These are phyloP conservation scores for Mormoops blainvillei DNA, from an alignment of 2,113 vertebrate species.

Conservation along the genomic window DNA sequence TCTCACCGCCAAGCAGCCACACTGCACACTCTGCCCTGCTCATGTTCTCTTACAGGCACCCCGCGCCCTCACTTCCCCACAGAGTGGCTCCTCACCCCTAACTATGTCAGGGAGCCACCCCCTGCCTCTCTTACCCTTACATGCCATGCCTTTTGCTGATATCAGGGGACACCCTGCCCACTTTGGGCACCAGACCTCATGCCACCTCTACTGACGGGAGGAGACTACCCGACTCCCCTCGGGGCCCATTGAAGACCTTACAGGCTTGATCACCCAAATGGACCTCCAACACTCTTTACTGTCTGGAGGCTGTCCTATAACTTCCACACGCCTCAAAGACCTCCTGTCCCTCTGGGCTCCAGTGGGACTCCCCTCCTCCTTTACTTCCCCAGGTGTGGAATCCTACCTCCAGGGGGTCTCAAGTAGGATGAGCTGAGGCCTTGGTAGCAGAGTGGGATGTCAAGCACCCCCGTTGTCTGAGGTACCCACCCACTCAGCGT, in stretches of 20 bases:
- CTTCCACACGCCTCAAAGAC: background rate
- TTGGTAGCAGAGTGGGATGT: background rate
- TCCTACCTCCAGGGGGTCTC: background rate
- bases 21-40: no score
- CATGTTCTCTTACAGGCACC: background rate
- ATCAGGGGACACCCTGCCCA: background rate
- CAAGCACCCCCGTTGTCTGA: background rate
- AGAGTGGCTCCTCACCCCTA: background rate
- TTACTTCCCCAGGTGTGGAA: background rate
- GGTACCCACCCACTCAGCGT: background rate
- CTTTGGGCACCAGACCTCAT: background rate
- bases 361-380: background rate
- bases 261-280: background rate
- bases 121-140: background rate
- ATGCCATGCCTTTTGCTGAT: background rate
- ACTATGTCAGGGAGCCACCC: background rate
- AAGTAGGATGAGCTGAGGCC: background rate
- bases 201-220: background rate
- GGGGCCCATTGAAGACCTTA: background rate
- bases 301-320: fast-evolving
- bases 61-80: background rate
- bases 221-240: background rate
- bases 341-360: background rate
- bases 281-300: background rate
- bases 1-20: fast-evolving